These are phyloP conservation scores for Prionace glauca DNA, from an alignment of 2,797 vertebrate genomes.

Conservation along the genomic window DNA sequence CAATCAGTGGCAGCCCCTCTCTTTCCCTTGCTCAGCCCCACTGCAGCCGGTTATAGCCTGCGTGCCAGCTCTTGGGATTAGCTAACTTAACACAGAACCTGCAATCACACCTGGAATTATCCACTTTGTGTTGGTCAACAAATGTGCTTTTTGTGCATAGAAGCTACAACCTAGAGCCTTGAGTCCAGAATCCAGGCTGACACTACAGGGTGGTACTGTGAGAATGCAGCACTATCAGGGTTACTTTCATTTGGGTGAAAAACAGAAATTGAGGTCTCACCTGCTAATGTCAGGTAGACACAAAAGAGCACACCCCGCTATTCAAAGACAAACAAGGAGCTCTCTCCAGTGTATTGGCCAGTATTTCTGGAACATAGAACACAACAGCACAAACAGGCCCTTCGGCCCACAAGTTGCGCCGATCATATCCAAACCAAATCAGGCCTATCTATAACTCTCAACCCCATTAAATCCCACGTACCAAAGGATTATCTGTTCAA, in stretches of 20 bases:
- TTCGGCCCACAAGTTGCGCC: no score
- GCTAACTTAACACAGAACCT: neutral
- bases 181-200: neutral
- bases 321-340: no score
- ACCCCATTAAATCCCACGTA: no score
- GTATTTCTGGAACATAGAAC: neutral
- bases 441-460: no score
- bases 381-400: no score
- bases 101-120: neutral
- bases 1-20: neutral
- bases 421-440: no score
- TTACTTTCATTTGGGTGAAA: neutral
- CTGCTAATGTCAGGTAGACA: neutral
- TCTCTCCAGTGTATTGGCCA: neutral
- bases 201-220: no score
- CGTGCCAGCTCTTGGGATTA: neutral
- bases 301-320: no score
- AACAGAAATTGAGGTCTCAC: neutral
- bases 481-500: neutral
- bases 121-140: neutral
- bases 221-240: neutral
- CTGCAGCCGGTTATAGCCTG: neutral
- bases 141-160: neutral
- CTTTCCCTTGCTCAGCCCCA: neutral
- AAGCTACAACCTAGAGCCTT: neutral